These are phyloP conservation scores for Bradypus variegatus DNA, from an alignment of 2,797 vertebrate genomes.

Conservation along the genomic window DNA sequence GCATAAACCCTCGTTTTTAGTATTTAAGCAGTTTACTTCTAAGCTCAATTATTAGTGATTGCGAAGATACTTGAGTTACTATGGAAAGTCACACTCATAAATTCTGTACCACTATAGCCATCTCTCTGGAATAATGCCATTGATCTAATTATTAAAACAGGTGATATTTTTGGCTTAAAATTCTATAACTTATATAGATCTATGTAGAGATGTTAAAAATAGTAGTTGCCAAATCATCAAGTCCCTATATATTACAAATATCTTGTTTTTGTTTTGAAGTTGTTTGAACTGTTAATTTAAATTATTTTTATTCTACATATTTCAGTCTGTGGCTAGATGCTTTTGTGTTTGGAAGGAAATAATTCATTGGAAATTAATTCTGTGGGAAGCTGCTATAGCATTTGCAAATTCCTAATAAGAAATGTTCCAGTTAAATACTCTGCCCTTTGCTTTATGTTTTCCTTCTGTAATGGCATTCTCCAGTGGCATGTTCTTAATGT, in stretches of 20 bases:
- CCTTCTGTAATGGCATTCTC: not conserved
- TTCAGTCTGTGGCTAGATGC: not conserved
- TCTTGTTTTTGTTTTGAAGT: slow-evolving; percentile 8
- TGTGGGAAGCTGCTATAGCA: not conserved
- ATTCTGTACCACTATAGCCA: not conserved
- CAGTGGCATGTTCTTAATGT: not conserved
- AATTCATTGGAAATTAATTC: not conserved
- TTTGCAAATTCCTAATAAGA: not conserved
- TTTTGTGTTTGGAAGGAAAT: not conserved
- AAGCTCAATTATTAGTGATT: not conserved
- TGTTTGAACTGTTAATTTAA: not conserved
- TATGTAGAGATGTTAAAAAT: not conserved
- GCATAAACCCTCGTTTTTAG: not conserved
- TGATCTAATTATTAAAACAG: not conserved
- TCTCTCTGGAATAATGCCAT: not conserved
- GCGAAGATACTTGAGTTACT: not conserved
- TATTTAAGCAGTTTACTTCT: not conserved
- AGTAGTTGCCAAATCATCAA: not conserved
- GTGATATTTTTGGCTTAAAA: not conserved
- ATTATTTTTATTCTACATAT: not conserved
- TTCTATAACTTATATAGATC: not conserved
- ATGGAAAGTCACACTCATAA: not conserved
- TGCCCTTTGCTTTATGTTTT: not conserved
- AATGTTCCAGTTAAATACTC: not conserved
- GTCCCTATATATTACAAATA: not conserved